Evolutionary conservation across 2,113 vertebrate species (phyloP).

Genomic region (Paramormyrops kingsleyae): DNA sequence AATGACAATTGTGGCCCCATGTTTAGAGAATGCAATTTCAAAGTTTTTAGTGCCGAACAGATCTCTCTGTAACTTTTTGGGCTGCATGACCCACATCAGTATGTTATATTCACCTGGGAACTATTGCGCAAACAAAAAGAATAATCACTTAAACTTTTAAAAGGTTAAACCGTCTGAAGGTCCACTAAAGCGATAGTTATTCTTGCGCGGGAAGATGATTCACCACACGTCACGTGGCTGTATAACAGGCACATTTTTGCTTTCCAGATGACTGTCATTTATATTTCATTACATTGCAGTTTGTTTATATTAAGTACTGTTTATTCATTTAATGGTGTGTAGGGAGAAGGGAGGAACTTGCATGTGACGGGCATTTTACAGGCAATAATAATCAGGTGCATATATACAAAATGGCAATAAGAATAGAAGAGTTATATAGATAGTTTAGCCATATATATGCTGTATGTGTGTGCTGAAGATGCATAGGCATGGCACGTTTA

Average conservation of each 20-base stretch:
- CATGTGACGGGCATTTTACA: not conserved
- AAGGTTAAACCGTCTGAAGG: not conserved
- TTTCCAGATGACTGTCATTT: not conserved
- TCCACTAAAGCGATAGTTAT: not conserved
- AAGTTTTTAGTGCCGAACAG: not conserved
- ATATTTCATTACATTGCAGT: not conserved
- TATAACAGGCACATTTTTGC: not conserved
- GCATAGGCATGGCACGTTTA: not conserved
- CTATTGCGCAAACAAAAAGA: not conserved
- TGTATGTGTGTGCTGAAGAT: not conserved
- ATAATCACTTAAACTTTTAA: not conserved
- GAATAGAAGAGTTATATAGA: not conserved
- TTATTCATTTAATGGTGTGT: not conserved
- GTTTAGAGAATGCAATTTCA: not conserved
- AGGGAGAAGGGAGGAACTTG: not conserved
- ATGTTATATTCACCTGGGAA: not conserved
- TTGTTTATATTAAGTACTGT: not conserved
- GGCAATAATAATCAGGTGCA: too few species aligned
- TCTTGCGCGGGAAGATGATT: not conserved
- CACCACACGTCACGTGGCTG: not conserved
- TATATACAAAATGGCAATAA: not conserved
- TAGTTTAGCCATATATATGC: not conserved
- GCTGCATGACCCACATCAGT: not conserved
- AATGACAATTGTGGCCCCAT: not conserved
- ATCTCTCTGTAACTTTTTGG: not conserved